These are phyloP conservation scores for Pseudopipra pipra DNA, from an alignment of 2,113 vertebrate genomes.

Conservation along the genomic window DNA sequence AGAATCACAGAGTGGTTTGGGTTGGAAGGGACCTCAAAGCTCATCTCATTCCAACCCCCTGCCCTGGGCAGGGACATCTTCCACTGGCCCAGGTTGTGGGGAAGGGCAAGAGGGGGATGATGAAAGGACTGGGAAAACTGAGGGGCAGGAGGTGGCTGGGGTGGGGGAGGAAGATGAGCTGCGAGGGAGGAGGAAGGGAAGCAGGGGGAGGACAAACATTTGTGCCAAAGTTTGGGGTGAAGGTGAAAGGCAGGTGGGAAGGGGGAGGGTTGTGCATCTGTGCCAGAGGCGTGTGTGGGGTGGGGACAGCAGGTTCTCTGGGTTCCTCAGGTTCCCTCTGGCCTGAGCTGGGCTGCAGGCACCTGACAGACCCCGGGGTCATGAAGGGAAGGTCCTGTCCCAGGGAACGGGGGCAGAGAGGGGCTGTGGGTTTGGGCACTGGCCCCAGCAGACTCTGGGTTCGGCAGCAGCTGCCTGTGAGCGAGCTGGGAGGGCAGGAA, in stretches of 20 bases:
- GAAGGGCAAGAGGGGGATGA: not conserved
- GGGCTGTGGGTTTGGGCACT: not conserved
- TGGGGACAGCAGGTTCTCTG: fast-evolving
- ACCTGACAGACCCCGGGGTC: fast-evolving
- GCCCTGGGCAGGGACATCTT: not conserved
- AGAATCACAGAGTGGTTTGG: not conserved
- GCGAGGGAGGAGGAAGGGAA: not conserved
- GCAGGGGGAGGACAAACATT: not conserved
- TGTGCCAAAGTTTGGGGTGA: not conserved
- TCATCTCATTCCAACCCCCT: fast-evolving
- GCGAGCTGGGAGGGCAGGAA: not conserved
- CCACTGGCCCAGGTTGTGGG: not conserved
- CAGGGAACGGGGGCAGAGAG: not conserved
- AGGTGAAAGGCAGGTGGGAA: not conserved
- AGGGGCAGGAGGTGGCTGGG: not conserved
- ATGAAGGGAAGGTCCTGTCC: not conserved
- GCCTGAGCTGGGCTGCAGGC: not conserved
- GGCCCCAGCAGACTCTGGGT: not conserved
- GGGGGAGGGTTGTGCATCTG: not conserved
- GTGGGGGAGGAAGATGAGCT: not conserved
- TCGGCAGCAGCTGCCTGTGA: not conserved
- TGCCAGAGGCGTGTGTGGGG: fast-evolving
- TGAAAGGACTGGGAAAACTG: fast-evolving
- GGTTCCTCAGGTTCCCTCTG: fast-evolving
- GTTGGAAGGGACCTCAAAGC: not conserved